phyloP scores from a whole-genome alignment of 2,888 invertebrate genomes.

The Ernsta delagoae region DNA sequence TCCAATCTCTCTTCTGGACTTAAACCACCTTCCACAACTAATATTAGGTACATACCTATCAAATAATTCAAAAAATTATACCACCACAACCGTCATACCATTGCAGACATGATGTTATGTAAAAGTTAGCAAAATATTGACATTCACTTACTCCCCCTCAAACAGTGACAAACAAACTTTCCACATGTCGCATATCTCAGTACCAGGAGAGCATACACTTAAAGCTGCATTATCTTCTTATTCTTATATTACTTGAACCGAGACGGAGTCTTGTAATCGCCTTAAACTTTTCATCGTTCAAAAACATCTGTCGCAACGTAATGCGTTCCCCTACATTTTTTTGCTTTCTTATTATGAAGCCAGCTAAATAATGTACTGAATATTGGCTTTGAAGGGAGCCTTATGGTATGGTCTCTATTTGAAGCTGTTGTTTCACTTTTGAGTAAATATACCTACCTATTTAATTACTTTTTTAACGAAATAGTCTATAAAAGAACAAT shows the following conservation, averaged over 20 bases:
- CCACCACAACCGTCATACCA: not conserved
- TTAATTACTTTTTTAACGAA: too few relatives aligned
- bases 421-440: not conserved
- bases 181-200: conserved; percentile 47
- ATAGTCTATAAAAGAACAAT: not conserved
- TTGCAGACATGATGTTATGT: conserved; percentile 18
- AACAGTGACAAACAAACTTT: conserved; percentile 51
- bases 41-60: too few relatives aligned
- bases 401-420: not conserved
- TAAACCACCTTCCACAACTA: too few relatives aligned
- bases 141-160: conserved; percentile 45
- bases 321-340: conserved; percentile 34
- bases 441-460: too few relatives aligned
- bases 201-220: conserved; percentile 64
- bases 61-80: not conserved
- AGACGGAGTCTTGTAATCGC: conserved; percentile 73
- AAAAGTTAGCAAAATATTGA: conserved; percentile 46
- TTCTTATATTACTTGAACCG: conserved; percentile 76
- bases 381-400: conserved; percentile 23
- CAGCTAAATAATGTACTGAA: conserved; percentile 26
- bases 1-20: too few relatives aligned
- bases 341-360: conserved; percentile 33
- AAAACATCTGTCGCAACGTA: conserved; percentile 69
- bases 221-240: conserved; percentile 76
- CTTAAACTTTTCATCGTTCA: conserved; percentile 78